Evolutionary conservation across 2,888 invertebrate species (phyloP), one percentile per base, ranked within the genome.

Genomic region (Ochropacha duplaris): DNA sequence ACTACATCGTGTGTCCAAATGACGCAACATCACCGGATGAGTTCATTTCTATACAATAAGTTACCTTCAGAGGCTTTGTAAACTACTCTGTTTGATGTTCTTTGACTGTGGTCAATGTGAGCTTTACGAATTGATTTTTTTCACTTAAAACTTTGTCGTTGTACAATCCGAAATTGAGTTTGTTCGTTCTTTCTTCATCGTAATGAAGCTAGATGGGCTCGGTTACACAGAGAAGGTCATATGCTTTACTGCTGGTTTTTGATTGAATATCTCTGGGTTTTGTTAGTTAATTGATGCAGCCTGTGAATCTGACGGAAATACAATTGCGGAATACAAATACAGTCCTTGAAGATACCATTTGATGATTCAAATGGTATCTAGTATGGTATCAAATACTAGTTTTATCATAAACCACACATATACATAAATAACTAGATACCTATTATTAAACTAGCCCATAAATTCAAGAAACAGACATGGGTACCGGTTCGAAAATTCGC

Each of bases 21-120:
- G 86, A 85, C 84, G 87, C 78, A 86, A 87, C 39, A 51, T 34
- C 61, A 57, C 60, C 71, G 72, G 81, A 84, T 87, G 86, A 87
- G 81, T 86, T 86, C 82, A 86, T 79, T 74, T 72, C 68, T 69
- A 73, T 64, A 79, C 79, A 80, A 78, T 78, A 72, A 71, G 66
- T 73, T 71, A 66, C 72, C 76, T 75, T 75, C 52, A 31, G 19
- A 31, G 16, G 28, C 52, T 52, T 34, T 6, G 52, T 44, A 16
- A 44, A 44, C 44, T 44, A 44, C 19, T 44, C n/a, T 44, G 44
- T 44, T 44, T 44, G 44, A 19, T n/a, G 19, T 19, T n/a, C 39
- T 39, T 39, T n/a, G 39, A 39, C 39, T 39, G 39, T 39, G 44
- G 19, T 44, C 44, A 44, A 44, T 44, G 44, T 19, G 19, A 19